Conservation (phyloP, 2,113 vertebrate species). For the Lagopus leucura region DNA sequence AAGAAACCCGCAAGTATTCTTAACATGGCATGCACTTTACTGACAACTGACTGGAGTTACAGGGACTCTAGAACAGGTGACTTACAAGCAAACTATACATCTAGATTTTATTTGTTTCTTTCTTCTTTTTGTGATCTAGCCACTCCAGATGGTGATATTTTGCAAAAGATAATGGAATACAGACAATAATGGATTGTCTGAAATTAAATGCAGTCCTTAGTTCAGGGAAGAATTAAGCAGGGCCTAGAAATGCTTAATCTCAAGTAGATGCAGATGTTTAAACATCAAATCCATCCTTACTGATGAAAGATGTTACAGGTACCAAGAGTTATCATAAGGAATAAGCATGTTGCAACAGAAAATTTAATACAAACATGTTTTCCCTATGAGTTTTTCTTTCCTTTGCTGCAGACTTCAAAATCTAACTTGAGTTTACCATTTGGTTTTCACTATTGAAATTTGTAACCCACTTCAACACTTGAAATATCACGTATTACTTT, state of each 20-base stretch:
- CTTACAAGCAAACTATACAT: not conserved
- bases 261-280: conserved; percentile 25
- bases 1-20: not conserved
- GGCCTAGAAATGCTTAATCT: not conserved
- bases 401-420: not conserved
- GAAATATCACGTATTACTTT: not conserved
- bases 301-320: not conserved
- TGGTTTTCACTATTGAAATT: not conserved
- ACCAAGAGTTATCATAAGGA: not conserved
- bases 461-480: not conserved
- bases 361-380: not conserved
- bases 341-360: not conserved
- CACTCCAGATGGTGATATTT: conserved; percentile 25
- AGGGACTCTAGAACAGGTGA: not conserved
- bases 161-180: not conserved
- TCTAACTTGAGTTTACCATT: not conserved
- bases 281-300: not conserved
- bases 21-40: not conserved
- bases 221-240: not conserved
- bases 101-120: not conserved
- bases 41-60: not conserved
- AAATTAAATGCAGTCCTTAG: not conserved
- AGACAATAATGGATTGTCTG: not conserved
- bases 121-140: not conserved
- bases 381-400: accelerated